A percentile compares a stretch with the other conserved stretches of the same genome.
phyloP scores from a whole-genome alignment of 1,140 invertebrate species.

The Phthorimaea operculella region DNA sequence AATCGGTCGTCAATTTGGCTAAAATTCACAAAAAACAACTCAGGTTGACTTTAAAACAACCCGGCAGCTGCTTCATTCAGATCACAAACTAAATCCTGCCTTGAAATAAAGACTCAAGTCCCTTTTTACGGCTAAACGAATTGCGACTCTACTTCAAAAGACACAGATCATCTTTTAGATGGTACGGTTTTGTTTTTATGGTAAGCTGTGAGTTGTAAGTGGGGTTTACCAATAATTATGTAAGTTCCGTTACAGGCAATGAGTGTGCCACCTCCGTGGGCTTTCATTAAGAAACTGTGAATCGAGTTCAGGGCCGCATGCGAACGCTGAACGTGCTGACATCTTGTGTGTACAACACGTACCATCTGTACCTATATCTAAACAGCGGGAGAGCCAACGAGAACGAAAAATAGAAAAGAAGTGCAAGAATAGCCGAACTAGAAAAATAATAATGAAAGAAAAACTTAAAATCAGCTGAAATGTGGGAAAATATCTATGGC shows the following conservation, averaged over 20 bases:
- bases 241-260: conserved; percentile 37
- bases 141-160: background rate
- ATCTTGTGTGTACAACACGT: too few relatives aligned
- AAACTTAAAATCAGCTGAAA: too few relatives aligned
- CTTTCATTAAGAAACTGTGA: conserved; percentile 33
- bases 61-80: conserved; percentile 31
- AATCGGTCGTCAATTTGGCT: background rate
- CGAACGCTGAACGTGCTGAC: too few relatives aligned
- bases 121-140: background rate
- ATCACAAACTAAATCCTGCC: conserved; percentile 8
- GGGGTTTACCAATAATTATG: conserved; percentile 41
- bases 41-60: background rate
- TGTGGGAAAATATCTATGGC: too few relatives aligned
- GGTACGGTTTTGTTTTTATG: background rate
- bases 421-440: too few relatives aligned
- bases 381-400: too few relatives aligned
- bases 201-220: background rate
- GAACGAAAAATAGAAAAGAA: too few relatives aligned
- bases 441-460: too few relatives aligned
- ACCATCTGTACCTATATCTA: too few relatives aligned
- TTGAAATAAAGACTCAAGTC: background rate
- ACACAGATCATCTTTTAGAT: background rate
- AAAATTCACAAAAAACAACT: background rate
- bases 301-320: conserved; percentile 10
- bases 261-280: conserved; percentile 24